phyloP scores from a whole-genome alignment of 2,113 vertebrate species.

The Nesoenas mayeri region DNA sequence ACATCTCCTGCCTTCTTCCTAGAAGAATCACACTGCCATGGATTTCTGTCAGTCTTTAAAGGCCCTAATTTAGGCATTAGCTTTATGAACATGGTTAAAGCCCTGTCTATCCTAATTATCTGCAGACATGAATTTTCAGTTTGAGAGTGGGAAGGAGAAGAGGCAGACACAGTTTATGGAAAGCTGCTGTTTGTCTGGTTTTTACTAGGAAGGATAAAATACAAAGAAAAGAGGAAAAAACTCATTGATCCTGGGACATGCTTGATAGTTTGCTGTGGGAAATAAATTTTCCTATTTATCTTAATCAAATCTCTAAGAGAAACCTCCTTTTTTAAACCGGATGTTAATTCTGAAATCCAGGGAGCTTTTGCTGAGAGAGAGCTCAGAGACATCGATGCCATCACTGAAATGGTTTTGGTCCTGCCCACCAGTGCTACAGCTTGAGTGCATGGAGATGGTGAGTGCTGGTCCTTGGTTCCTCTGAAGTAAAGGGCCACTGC shows the following conservation, averaged over 20 bases:
- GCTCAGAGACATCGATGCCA: background rate
- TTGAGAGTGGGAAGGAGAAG: background rate
- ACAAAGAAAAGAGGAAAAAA: background rate
- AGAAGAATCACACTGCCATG: background rate
- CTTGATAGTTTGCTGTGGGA: background rate
- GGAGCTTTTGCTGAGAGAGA: background rate
- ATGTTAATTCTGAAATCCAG: background rate
- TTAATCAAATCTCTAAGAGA: background rate
- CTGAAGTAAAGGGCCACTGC: too few relatives aligned
- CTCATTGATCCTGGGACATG: accelerated
- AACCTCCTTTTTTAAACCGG: background rate
- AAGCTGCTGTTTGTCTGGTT: background rate
- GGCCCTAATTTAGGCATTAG: background rate
- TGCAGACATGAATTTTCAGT: background rate
- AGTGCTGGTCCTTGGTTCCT: background rate
- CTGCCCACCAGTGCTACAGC: background rate
- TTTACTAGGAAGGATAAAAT: background rate
- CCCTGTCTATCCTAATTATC: background rate
- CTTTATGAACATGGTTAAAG: background rate
- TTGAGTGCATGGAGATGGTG: background rate
- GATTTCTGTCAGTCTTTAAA: background rate
- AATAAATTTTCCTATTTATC: background rate
- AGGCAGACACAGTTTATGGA: background rate
- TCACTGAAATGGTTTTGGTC: background rate
- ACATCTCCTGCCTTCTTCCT: background rate